phyloP scores from a whole-genome alignment of 2,797 vertebrate genomes.

The Peromyscus aztecus region DNA sequence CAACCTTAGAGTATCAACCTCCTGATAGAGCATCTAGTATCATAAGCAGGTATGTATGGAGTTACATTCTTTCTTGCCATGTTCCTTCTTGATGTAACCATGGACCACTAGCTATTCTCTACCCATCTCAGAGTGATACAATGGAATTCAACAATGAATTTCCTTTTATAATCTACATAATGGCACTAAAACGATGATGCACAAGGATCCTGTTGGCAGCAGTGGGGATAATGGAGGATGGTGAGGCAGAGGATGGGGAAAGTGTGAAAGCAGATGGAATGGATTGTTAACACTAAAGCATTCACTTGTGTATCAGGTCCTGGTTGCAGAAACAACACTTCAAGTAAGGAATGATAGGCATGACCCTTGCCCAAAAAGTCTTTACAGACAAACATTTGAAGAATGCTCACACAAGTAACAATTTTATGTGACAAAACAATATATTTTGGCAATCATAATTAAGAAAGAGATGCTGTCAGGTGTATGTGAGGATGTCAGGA shows the following conservation, averaged over 20 bases:
- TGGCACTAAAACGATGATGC: neutral
- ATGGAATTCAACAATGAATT: neutral
- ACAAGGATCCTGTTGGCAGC: neutral
- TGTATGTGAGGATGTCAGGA: neutral
- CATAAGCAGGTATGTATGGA: neutral
- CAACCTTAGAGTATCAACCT: neutral
- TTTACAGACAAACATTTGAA: neutral
- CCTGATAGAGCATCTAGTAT: neutral
- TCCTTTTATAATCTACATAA: neutral
- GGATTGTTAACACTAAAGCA: neutral
- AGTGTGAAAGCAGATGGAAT: neutral
- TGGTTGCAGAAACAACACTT: neutral
- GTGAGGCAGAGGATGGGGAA: neutral
- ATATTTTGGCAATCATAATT: neutral
- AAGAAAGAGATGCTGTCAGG: neutral
- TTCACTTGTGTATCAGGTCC: neutral
- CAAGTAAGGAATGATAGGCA: neutral
- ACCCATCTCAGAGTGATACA: neutral
- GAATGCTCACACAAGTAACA: neutral
- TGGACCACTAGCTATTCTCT: neutral
- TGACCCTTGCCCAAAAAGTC: neutral
- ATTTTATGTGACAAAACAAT: neutral
- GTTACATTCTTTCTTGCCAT: neutral
- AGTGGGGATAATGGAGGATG: neutral
- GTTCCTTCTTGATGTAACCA: neutral